Evolutionary conservation across 2,797 vertebrate genomes (phyloP).

Genomic region (Tachyglossus aculeatus): DNA sequence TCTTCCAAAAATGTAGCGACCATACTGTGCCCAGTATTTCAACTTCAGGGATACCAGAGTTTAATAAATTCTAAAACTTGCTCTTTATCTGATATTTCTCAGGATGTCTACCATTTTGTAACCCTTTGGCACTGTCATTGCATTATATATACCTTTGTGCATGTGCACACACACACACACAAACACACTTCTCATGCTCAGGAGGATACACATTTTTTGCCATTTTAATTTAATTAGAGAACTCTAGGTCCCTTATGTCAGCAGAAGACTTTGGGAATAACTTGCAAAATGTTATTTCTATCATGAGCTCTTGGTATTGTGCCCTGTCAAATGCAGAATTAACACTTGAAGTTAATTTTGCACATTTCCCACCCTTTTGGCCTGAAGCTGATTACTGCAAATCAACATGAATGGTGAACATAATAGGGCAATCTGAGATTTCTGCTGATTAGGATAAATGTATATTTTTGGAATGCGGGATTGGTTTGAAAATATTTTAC

Average conservation of each 20-base stretch:
- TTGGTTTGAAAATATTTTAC: slow-evolving; percentile 23
- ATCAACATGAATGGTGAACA: slow-evolving; percentile 59
- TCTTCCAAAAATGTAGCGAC: too few relatives aligned
- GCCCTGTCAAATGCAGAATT: slow-evolving; percentile 41
- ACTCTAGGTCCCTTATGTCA: slow-evolving; percentile 33
- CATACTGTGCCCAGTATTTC: too few relatives aligned
- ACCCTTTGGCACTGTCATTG: too few relatives aligned
- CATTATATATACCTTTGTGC: too few relatives aligned
- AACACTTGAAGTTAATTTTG: slow-evolving; percentile 1
- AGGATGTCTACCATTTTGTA: too few relatives aligned
- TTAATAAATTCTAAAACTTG: too few relatives aligned
- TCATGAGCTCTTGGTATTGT: slow-evolving; percentile 28
- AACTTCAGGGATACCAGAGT: too few relatives aligned
- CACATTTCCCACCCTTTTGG: background rate
- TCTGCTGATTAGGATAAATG: slow-evolving; percentile 63
- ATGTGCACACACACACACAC: too few relatives aligned
- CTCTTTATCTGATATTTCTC: too few relatives aligned
- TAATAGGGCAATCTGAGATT: slow-evolving; percentile 62
- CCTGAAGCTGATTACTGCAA: slow-evolving; percentile 70
- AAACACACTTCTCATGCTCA: too few relatives aligned
- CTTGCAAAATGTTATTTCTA: slow-evolving; percentile 47
- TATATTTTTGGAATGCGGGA: slow-evolving; percentile 33
- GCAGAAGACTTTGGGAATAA: slow-evolving; percentile 25
- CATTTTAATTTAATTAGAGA: slow-evolving; percentile 58
- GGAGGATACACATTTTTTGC: too few relatives aligned